These are phyloP conservation scores for Cetonia aurata DNA, from an alignment of 2,888 invertebrate species.

Conservation along the genomic window DNA sequence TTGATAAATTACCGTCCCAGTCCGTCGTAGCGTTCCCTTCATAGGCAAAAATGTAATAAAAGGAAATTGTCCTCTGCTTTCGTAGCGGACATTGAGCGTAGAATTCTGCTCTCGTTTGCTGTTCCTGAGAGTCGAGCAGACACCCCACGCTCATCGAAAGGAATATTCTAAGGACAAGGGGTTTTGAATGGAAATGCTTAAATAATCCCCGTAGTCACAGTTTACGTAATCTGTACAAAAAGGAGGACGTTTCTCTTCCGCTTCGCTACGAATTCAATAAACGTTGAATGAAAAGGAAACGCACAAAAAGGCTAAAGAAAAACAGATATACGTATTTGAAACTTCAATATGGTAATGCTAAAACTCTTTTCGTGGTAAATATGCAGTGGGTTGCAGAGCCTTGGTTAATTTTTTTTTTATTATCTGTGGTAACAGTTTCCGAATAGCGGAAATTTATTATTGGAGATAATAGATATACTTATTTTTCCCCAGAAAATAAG, in stretches of 20 bases:
- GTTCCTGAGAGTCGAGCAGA: slow-evolving; percentile 7
- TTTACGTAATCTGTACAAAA: slow-evolving; percentile 30
- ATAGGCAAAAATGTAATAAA: slow-evolving; percentile 26
- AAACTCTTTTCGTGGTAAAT: no score
- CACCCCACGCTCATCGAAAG: not conserved
- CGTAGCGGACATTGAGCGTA: slow-evolving; percentile 18
- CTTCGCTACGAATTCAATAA: slow-evolving; percentile 23
- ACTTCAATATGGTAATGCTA: no score
- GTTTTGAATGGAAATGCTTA: slow-evolving; percentile 33
- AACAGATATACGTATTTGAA: no score
- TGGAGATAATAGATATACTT: no score
- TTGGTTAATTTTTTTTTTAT: no score
- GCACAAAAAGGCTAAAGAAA: no score
- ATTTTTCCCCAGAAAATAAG: no score
- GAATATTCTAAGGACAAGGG: slow-evolving; percentile 33
- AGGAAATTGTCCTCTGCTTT: slow-evolving; percentile 22
- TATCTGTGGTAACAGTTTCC: no score
- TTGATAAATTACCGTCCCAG: slow-evolving; percentile 23
- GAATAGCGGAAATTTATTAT: no score
- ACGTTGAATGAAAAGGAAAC: slow-evolving; percentile 21
- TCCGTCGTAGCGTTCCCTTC: slow-evolving; percentile 8
- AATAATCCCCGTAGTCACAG: slow-evolving; percentile 32
- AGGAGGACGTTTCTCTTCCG: slow-evolving; percentile 26
- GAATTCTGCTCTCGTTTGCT: slow-evolving; percentile 1
- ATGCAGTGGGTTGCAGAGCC: no score